Conservation (phyloP, 1,140 invertebrate genomes). For the Whitmania pigra region DNA sequence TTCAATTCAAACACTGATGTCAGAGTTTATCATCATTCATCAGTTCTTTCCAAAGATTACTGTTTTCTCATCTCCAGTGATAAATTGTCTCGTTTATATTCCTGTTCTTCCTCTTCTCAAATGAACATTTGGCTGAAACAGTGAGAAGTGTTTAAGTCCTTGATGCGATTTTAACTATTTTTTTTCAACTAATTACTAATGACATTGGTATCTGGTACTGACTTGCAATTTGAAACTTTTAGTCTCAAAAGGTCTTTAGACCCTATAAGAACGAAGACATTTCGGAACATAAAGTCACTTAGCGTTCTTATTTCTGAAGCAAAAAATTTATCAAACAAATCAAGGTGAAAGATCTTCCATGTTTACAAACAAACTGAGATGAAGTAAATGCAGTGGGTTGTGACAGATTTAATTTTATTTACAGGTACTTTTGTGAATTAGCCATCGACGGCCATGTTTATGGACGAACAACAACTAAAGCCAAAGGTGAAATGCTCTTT, state of each 20-base stretch:
- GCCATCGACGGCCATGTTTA: background rate
- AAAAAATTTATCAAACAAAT: conserved; percentile 2
- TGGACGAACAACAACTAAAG: conserved; percentile 3
- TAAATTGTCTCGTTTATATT: background rate
- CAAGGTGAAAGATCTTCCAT: background rate
- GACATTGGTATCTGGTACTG: background rate
- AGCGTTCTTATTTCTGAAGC: background rate
- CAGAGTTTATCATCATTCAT: background rate
- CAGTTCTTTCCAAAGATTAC: background rate
- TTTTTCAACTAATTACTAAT: background rate
- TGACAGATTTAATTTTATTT: background rate
- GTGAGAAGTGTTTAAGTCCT: background rate
- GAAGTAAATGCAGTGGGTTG: no score
- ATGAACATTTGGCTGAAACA: background rate
- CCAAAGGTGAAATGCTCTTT: background rate
- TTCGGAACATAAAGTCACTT: background rate
- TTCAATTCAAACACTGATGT: background rate
- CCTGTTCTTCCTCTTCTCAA: background rate
- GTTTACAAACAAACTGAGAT: background rate
- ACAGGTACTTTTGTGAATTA: conserved; percentile 1
- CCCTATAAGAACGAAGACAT: background rate
- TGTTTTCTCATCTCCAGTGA: conserved; percentile 8
- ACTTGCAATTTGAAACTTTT: background rate
- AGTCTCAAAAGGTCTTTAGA: conserved; percentile 12
- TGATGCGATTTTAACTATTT: background rate